Conservation (phyloP, 1,140 invertebrate species). For the Caenorhabditis elegans region DNA sequence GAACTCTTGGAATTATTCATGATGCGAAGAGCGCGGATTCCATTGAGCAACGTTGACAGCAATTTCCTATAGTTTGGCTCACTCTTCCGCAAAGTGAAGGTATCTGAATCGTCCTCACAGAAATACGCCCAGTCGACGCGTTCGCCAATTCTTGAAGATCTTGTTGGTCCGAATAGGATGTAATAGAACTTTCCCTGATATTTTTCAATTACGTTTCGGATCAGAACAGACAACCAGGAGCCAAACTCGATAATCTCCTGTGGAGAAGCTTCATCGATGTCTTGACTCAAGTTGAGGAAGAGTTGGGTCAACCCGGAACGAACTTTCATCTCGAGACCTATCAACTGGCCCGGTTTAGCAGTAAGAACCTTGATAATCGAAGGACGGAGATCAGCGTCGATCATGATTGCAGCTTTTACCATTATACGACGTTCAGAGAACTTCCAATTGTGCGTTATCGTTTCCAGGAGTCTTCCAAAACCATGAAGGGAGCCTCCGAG, state of each 20-base stretch:
- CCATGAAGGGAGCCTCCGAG: not conserved
- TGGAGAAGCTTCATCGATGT: not conserved
- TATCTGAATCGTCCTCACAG: not conserved
- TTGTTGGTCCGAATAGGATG: not conserved
- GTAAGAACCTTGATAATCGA: not conserved
- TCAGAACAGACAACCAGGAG: not conserved
- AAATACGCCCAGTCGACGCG: not conserved
- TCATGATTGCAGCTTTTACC: not conserved
- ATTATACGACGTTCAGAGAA: not conserved
- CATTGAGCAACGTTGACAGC: not conserved
- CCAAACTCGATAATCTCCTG: not conserved
- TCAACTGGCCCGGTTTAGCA: not conserved
- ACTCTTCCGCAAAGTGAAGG: not conserved
- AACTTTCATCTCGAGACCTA: not conserved
- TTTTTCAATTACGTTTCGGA: not conserved
- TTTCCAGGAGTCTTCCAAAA: not conserved
- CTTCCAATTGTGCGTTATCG: not conserved
- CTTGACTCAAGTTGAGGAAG: not conserved
- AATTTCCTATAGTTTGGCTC: not conserved
- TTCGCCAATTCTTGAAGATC: not conserved
- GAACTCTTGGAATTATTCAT: not conserved
- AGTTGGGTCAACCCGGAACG: conserved; percentile 7
- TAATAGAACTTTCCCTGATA: not conserved
- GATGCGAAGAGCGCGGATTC: not conserved
- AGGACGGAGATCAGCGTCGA: not conserved